Percentiles rank a stretch among this genome's conserved stretches.
These are phyloP conservation scores for Pteropus alecto DNA, from an alignment of 2,113 vertebrate species.

Conservation along the genomic window DNA sequence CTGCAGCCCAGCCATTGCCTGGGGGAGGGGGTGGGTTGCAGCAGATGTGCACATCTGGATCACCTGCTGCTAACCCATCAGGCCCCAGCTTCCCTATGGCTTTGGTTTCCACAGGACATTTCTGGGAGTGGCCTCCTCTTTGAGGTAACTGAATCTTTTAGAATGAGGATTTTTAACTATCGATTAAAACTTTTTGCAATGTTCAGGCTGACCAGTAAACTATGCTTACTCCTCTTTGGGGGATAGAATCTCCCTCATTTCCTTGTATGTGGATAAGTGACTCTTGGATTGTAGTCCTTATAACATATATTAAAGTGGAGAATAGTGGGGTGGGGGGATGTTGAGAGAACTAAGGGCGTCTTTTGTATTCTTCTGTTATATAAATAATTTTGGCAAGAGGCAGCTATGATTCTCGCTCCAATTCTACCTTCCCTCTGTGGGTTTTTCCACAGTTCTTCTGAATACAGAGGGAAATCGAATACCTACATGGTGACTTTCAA, in stretches of 20 bases:
- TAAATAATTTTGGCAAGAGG: constrained; percentile 16
- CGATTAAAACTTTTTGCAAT: constrained; percentile 14
- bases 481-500: constrained; percentile 52
- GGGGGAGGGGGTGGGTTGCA: background rate
- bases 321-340: background rate
- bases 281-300: background rate
- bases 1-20: constrained; percentile 4
- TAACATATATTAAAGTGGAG: background rate
- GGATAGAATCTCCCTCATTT: background rate
- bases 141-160: constrained; percentile 17
- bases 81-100: constrained; percentile 23
- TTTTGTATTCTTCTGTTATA: background rate
- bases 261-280: background rate
- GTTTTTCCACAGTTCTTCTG: constrained; percentile 34
- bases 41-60: constrained; percentile 69
- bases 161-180: constrained; percentile 14
- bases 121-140: constrained; percentile 18
- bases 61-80: constrained; percentile 63
- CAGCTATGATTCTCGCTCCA: constrained; percentile 20
- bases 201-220: background rate
- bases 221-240: background rate
- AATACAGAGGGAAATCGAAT: constrained; percentile 64
- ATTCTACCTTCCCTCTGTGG: constrained; percentile 44
- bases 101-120: constrained; percentile 24
- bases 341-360: background rate